Conservation (phyloP, 2,113 vertebrate genomes). For the Rhinoderma darwinii region DNA sequence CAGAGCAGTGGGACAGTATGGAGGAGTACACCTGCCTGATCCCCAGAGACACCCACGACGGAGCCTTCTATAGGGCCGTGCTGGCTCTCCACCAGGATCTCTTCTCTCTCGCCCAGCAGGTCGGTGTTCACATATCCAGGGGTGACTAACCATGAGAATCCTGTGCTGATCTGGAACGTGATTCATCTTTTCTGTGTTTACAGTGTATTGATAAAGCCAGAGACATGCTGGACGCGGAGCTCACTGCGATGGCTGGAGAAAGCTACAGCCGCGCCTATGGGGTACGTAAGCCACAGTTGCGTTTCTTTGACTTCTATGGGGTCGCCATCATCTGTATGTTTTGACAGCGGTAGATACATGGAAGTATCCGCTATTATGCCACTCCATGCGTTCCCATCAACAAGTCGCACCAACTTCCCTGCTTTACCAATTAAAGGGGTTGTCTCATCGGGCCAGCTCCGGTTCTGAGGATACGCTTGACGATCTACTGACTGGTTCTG, state of each 20-base stretch:
- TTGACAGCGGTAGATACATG: neutral
- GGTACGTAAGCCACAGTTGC: slow-evolving; percentile 71
- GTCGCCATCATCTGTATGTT: no score
- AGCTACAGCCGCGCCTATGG: slow-evolving; percentile 98
- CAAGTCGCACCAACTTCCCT: no score
- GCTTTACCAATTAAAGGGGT: no score
- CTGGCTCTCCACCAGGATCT: slow-evolving; percentile 97
- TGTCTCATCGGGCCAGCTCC: no score
- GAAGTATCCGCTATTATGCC: no score
- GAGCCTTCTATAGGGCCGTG: slow-evolving; percentile 96
- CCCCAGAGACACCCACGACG: slow-evolving; percentile 94
- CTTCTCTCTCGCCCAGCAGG: slow-evolving; percentile 96
- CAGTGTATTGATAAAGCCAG: slow-evolving; percentile 99
- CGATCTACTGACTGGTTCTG: no score
- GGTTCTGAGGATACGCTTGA: no score
- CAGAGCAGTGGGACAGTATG: slow-evolving; percentile 96
- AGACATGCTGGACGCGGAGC: slow-evolving; percentile 93
- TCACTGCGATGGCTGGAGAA: slow-evolving; percentile 98
- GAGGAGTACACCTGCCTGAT: slow-evolving; percentile 99
- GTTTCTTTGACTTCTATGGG: neutral
- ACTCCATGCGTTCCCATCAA: no score
- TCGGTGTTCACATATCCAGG: slow-evolving; percentile 61
- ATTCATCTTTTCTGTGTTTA: slow-evolving; percentile 46
- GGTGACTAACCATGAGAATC: neutral
- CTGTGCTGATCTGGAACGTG: neutral